Percentiles rank a stretch among this genome's conserved stretches.
Conservation (phyloP, 2,113 vertebrate species). For the Tauraco erythrolophus region DNA sequence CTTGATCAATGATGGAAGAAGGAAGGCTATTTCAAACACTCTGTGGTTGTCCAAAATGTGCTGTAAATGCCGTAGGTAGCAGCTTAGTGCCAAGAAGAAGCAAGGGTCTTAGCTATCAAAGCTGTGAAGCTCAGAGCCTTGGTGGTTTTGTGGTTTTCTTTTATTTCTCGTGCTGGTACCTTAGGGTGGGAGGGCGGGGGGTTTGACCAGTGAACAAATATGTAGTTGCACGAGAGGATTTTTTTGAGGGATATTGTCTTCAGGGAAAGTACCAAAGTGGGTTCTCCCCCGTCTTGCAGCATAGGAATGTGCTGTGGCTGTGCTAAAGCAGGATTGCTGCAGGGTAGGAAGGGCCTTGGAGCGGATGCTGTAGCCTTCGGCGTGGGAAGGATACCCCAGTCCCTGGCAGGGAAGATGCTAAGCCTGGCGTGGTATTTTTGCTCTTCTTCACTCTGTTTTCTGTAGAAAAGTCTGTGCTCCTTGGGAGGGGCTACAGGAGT, state of each 20-base stretch:
- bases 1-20: not conserved
- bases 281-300: not conserved
- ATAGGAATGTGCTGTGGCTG: not conserved
- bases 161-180: not conserved
- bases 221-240: rapidly evolving
- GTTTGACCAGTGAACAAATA: not conserved
- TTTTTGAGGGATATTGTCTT: not conserved
- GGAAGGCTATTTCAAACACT: not conserved
- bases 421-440: not conserved
- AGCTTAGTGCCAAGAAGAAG: rapidly evolving
- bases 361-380: not conserved
- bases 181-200: not conserved
- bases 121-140: not conserved
- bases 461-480: not conserved
- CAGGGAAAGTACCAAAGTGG: not conserved
- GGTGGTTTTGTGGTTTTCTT: not conserved
- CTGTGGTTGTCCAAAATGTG: not conserved
- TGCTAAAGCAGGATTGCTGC: not conserved
- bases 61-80: not conserved
- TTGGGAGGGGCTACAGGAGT: not conserved
- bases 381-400: rapidly evolving
- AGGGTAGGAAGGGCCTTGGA: not conserved
- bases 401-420: not conserved
- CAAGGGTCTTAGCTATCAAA: not conserved
- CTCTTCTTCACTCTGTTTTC: not conserved